Percentiles rank a stretch among this genome's conserved stretches.
Evolutionary conservation across 2,888 invertebrate genomes (phyloP).

Genomic region (Epicampocera succincta): DNA sequence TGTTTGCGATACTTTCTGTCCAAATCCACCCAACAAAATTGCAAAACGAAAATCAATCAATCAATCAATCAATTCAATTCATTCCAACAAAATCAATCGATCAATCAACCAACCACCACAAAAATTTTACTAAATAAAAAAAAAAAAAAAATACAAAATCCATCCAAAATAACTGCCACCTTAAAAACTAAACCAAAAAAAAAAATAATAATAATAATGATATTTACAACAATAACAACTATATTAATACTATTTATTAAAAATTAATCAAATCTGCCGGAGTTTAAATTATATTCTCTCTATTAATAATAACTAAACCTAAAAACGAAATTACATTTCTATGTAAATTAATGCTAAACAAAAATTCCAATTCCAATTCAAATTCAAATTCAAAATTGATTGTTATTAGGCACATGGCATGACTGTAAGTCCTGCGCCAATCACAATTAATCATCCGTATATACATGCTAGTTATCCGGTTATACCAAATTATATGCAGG

Average conservation of each 20-base stretch:
- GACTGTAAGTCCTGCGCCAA: conserved; percentile 83
- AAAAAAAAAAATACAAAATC: conserved; percentile 33
- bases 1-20: conserved; percentile 54
- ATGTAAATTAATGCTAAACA: conserved; percentile 59
- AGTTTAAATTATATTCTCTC: conserved; percentile 28
- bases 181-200: conserved; percentile 56
- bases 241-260: conserved; percentile 36
- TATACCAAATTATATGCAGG: conserved; percentile 82
- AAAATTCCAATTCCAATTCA: conserved; percentile 67
- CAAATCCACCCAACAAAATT: conserved; percentile 52
- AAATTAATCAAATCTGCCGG: conserved; percentile 18
- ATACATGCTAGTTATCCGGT: conserved; percentile 82
- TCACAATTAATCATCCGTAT: conserved; percentile 83
- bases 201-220: too few species aligned
- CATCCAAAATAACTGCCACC: conserved; percentile 62
- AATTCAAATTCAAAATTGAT: conserved; percentile 62
- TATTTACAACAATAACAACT: conserved; percentile 51
- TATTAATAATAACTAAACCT: conserved; percentile 54
- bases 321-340: conserved; percentile 65
- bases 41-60: conserved; percentile 19
- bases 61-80: conserved; percentile 54
- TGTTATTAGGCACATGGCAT: conserved; percentile 82
- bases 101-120: conserved; percentile 51
- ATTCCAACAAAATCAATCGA: conserved; percentile 57
- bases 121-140: conserved; percentile 44